Percentiles rank a stretch among this genome's conserved stretches.
Conservation (phyloP, 2,113 vertebrate genomes). For the Ia io region DNA sequence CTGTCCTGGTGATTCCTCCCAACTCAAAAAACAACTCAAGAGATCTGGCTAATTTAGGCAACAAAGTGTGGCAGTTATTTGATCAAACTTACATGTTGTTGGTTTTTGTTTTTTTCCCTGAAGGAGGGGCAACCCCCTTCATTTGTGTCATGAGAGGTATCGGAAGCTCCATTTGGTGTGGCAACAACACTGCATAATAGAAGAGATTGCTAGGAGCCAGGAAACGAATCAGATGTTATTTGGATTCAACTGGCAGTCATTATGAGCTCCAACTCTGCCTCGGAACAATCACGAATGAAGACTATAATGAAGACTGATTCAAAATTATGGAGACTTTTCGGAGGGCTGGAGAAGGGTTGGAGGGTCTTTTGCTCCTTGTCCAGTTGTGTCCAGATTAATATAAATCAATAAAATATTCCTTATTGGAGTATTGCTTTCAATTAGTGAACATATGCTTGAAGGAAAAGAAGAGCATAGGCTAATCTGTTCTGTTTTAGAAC, state of each 20-base stretch:
- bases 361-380: slow-evolving; percentile 53
- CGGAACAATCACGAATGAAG: slow-evolving; percentile 57
- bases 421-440: slow-evolving; percentile 66
- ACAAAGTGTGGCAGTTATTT: neutral
- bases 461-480: neutral
- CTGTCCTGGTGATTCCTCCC: neutral
- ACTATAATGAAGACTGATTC: slow-evolving; percentile 45
- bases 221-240: slow-evolving; percentile 95
- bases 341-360: slow-evolving; percentile 34
- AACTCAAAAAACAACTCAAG: neutral
- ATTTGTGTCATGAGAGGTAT: slow-evolving; percentile 93
- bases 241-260: slow-evolving; percentile 96
- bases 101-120: slow-evolving; percentile 41
- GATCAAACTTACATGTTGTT: slow-evolving; percentile 25
- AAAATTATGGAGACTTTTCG: slow-evolving; percentile 57
- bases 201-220: slow-evolving; percentile 96
- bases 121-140: slow-evolving; percentile 93
- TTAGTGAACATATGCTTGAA: slow-evolving; percentile 54
- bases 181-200: slow-evolving; percentile 97
- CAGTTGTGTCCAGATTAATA: slow-evolving; percentile 56
- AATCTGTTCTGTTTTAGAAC: slow-evolving; percentile 54
- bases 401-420: slow-evolving; percentile 70
- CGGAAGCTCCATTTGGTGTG: slow-evolving; percentile 94
- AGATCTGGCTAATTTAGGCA: slow-evolving; percentile 3
- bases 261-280: slow-evolving; percentile 82